Base-by-base conservation (phyloP, 2,888 invertebrate genomes). In the Dendrolimus houi region DNA sequence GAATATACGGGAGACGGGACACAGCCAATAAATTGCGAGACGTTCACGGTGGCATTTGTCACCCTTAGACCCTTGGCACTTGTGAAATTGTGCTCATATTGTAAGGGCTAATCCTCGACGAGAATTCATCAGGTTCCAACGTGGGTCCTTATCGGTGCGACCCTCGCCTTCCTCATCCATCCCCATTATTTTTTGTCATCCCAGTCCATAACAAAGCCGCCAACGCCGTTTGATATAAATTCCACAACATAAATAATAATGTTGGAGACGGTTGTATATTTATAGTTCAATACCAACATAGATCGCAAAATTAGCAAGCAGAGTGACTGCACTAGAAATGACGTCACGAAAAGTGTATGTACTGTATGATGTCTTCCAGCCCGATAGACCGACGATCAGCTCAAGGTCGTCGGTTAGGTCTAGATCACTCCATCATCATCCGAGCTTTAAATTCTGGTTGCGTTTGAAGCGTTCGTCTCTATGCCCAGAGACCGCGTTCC, bases 21-120 rank as follows among this genome's bases (percentile, higher is more conserved):
- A 76, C 74, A 70, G 68, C 70, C 71, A 71, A 83, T 81, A 83
- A 83, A 85, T 84, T 77, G 81, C 71, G 66, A 64, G 72, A 75
- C 77, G 76, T 83, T 79, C 74, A 75, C 73, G 68, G 70, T 65
- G 62, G 76, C 75, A 85, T 86, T 85, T 83, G 83, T 86, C 84
- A 85, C 79, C 72, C 71, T 72, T 71, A 75, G 74, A 79, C 83
- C 79, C 83, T 75, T 79, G 77, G 76, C 79, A 73, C 76, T 77
- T 80, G 85, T 80, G 85, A 83, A 87, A 87, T 84, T 82, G 84
- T 84, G 79, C 87, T 88, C 86, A 86, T 87, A 87, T 86, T 84
- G 87, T 87, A 87, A 81, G 81, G 87, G 83, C 86, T 88, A 87
- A 88, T 87, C 87, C 87, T 77, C 78, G 67, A 67, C 71, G 74